phyloP scores from a whole-genome alignment of 2,888 invertebrate genomes.

The Watsonalla binaria region DNA sequence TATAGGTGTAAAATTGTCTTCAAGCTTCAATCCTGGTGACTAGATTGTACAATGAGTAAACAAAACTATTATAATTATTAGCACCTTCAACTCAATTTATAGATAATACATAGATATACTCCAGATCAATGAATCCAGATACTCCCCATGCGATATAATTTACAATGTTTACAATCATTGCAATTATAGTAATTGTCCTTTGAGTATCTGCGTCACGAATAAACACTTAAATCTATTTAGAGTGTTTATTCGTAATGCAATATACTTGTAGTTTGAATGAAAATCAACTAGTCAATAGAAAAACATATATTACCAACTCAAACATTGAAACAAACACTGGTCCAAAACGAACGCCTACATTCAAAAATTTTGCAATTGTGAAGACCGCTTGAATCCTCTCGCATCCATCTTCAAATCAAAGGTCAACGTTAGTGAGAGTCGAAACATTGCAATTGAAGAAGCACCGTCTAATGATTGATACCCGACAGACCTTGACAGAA shows the following conservation, averaged over 20 bases:
- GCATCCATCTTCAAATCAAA: not conserved
- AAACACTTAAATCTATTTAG: not conserved
- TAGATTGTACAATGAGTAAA: not conserved
- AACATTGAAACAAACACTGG: not conserved
- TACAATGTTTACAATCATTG: no score
- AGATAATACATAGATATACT: no score
- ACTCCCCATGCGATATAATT: no score
- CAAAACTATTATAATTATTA: not conserved
- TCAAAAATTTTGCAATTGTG: not conserved
- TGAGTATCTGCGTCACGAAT: no score
- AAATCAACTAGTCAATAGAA: no score
- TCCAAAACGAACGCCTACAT: not conserved
- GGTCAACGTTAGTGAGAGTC: not conserved
- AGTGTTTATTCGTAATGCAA: not conserved
- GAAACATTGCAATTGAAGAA: no score
- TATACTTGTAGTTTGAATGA: not conserved
- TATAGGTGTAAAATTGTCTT: not conserved
- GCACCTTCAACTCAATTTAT: no score
- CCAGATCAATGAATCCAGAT: no score
- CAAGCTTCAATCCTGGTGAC: not conserved
- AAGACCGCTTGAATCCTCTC: not conserved
- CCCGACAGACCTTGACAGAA: no score
- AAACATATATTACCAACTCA: not conserved
- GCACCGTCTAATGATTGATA: no score
- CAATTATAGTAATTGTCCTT: no score